Evolutionary conservation across 2,113 vertebrate genomes (phyloP).

Genomic region (Penelope pileata): DNA sequence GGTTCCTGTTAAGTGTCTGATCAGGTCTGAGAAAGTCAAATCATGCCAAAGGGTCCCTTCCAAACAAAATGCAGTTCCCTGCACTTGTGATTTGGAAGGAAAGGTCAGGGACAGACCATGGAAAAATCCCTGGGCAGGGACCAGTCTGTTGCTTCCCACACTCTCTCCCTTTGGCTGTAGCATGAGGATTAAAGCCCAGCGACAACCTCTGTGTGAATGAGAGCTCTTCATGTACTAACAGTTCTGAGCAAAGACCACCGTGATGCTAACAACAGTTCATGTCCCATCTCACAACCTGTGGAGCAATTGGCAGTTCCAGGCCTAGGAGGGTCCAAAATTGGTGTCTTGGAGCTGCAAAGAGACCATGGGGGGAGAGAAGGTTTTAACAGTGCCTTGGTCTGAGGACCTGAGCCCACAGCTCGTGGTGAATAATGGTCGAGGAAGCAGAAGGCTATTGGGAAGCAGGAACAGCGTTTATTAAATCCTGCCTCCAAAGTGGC

Average conservation of each 20-base stretch:
- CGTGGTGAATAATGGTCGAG: neutral
- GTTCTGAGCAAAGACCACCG: neutral
- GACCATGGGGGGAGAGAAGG: neutral
- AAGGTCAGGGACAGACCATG: neutral
- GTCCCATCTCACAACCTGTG: neutral
- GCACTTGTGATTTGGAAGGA: neutral
- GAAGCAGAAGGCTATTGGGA: neutral
- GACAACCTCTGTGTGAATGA: neutral
- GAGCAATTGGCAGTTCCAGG: accelerated
- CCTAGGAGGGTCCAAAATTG: neutral
- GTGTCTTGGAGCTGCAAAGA: neutral
- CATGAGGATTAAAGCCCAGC: neutral
- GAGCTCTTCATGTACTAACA: neutral
- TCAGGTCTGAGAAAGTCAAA: neutral
- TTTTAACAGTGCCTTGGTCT: neutral
- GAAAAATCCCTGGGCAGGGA: neutral
- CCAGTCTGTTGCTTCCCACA: neutral
- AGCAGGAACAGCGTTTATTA: neutral
- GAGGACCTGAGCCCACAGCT: neutral
- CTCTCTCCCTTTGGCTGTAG: neutral
- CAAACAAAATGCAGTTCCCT: neutral
- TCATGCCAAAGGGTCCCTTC: neutral
- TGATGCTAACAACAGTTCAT: neutral
- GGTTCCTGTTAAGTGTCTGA: neutral
- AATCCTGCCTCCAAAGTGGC: neutral